These are phyloP conservation scores for Phyllotreta cruciferae DNA, from an alignment of 2,888 invertebrate species.

Conservation along the genomic window DNA sequence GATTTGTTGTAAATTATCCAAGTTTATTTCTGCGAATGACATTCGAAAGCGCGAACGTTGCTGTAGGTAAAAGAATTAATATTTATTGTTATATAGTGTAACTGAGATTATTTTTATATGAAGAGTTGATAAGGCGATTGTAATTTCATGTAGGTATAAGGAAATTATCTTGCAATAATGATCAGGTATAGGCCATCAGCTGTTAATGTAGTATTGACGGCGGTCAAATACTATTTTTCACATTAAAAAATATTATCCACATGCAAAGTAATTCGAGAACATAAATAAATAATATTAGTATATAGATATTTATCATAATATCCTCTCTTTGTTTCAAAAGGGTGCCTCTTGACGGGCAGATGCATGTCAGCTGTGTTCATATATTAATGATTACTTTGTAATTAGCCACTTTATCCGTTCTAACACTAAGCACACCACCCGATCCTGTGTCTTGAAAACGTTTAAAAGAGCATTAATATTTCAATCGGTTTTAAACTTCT, in stretches of 20 bases:
- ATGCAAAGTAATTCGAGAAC: conserved; percentile 55
- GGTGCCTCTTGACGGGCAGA: conserved; percentile 60
- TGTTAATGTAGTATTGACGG: conserved; percentile 14
- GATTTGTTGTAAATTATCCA: too few relatives aligned
- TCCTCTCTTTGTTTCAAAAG: conserved; percentile 59
- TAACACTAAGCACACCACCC: conserved; percentile 55
- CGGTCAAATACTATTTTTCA: conserved; percentile 27
- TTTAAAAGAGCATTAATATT: conserved; percentile 30
- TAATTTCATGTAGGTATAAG: too few relatives aligned
- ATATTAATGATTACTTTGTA: conserved; percentile 61
- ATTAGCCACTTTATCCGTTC: conserved; percentile 58
- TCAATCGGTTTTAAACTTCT: too few relatives aligned
- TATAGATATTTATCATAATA: conserved; percentile 60
- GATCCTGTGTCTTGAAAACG: conserved; percentile 22
- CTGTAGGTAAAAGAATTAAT: too few relatives aligned
- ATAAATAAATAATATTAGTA: conserved; percentile 58
- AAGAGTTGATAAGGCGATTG: too few relatives aligned
- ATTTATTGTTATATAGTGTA: too few relatives aligned
- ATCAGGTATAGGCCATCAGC: conserved; percentile 9
- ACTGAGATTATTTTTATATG: too few relatives aligned
- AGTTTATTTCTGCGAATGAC: too few relatives aligned
- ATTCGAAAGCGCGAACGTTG: too few relatives aligned
- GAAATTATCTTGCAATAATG: too few relatives aligned
- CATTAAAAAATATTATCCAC: conserved; percentile 40
- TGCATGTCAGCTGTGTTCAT: conserved; percentile 59